Evolutionary conservation across 2,888 invertebrate species (phyloP).

Genomic region (Drosophila nigricruria): DNA sequence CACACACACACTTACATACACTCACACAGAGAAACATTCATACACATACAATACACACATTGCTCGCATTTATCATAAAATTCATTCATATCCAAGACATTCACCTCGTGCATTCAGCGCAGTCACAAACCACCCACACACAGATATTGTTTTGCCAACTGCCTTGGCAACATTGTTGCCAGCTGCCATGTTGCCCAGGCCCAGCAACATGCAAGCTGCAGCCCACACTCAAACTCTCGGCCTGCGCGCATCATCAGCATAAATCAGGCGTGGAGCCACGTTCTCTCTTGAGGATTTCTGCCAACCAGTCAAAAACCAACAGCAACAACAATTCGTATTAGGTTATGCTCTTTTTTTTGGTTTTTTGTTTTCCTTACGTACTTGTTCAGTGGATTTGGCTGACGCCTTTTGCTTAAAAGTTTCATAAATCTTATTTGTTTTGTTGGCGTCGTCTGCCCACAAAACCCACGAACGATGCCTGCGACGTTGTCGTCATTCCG

Average conservation of each 20-base stretch:
- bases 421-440: slow-evolving; percentile 80
- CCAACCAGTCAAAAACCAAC: slow-evolving; percentile 42
- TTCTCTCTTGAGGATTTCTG: slow-evolving; percentile 58
- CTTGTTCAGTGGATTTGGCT: slow-evolving; percentile 42
- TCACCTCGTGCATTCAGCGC: slow-evolving; percentile 51
- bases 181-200: slow-evolving; percentile 26
- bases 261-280: slow-evolving; percentile 68
- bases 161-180: slow-evolving; percentile 48
- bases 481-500: slow-evolving; percentile 73
- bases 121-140: slow-evolving; percentile 54
- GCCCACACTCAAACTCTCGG: slow-evolving; percentile 28
- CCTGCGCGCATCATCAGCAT: slow-evolving; percentile 71
- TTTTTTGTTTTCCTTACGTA: slow-evolving; percentile 32
- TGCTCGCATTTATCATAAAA: slow-evolving; percentile 41
- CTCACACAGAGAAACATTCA: too few relatives aligned
- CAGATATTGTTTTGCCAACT: slow-evolving; percentile 23
- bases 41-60: slow-evolving; percentile 6
- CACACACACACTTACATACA: slow-evolving; percentile 25
- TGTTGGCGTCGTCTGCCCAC: slow-evolving; percentile 74
- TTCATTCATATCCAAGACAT: slow-evolving; percentile 59
- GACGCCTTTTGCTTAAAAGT: slow-evolving; percentile 79
- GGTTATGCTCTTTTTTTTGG: slow-evolving; percentile 17
- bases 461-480: slow-evolving; percentile 39
- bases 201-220: slow-evolving; percentile 50
- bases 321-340: slow-evolving; percentile 26